phyloP scores from a whole-genome alignment of 2,888 invertebrate genomes.

The Ellobium chinense region DNA sequence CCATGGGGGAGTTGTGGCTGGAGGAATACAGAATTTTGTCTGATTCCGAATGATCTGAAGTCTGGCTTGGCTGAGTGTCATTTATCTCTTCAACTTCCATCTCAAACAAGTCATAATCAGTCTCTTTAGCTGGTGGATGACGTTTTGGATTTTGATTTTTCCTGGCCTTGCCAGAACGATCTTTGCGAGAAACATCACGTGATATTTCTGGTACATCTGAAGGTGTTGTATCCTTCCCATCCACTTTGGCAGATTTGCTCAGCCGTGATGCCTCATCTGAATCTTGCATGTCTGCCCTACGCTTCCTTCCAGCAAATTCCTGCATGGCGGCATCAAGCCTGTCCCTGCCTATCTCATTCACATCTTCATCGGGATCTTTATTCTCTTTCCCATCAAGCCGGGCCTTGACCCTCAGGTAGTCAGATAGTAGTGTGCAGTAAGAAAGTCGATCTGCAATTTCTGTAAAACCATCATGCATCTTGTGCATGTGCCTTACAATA shows the following conservation, averaged over 20 bases:
- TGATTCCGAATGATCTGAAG: slow-evolving; percentile 4
- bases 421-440: slow-evolving; percentile 65
- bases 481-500: slow-evolving; percentile 63
- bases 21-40: neutral
- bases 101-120: slow-evolving; percentile 58
- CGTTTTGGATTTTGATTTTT: slow-evolving; percentile 34
- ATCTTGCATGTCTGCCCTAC: slow-evolving; percentile 25
- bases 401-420: slow-evolving; percentile 55
- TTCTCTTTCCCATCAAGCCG: slow-evolving; percentile 20
- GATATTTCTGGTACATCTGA: neutral
- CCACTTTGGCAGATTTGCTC: slow-evolving; percentile 16
- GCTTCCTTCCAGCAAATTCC: neutral
- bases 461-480: slow-evolving; percentile 60
- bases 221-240: neutral
- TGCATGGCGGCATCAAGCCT: neutral
- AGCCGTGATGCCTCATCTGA: neutral
- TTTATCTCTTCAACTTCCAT: slow-evolving; percentile 55
- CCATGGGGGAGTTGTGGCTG: neutral
- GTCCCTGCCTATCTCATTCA: slow-evolving; percentile 1
- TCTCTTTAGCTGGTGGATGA: slow-evolving; percentile 38
- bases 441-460: slow-evolving; percentile 58
- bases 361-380: slow-evolving; percentile 32
- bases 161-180: slow-evolving; percentile 5
- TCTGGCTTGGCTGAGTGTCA: neutral
- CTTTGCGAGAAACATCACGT: neutral